phyloP scores from a whole-genome alignment of 1,140 invertebrate genomes.

The Diorhabda elongata region DNA sequence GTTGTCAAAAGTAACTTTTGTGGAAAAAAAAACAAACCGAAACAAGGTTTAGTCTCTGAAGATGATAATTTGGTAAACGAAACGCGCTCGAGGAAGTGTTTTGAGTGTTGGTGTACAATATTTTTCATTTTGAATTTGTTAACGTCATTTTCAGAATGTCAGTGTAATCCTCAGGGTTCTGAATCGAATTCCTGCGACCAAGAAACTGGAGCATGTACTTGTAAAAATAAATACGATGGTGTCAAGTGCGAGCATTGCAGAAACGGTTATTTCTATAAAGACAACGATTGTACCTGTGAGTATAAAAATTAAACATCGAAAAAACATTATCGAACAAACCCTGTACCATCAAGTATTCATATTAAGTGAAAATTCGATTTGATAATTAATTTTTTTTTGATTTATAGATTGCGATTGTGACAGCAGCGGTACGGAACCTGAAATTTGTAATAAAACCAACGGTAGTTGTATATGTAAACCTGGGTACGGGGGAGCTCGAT shows the following conservation, averaged over 20 bases:
- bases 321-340: neutral
- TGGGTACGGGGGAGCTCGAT: conserved; percentile 84
- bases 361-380: no score
- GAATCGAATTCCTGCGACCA: conserved; percentile 74
- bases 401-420: conserved; percentile 89
- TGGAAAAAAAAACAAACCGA: no score
- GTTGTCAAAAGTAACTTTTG: no score
- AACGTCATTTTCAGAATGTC: conserved; percentile 75
- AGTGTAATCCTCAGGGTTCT: conserved; percentile 78
- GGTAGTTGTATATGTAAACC: conserved; percentile 88
- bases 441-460: conserved; percentile 79
- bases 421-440: conserved; percentile 73
- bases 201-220: conserved; percentile 83
- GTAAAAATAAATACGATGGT: conserved; percentile 82
- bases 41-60: no score
- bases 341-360: no score
- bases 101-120: no score
- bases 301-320: neutral
- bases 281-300: conserved; percentile 75
- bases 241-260: conserved; percentile 83
- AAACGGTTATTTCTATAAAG: conserved; percentile 88
- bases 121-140: neutral
- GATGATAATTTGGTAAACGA: no score
- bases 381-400: neutral
- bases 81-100: no score